Conservation (phyloP, 37 sponge, comb jelly and placozoan species). For the Beroe forskalii region DNA sequence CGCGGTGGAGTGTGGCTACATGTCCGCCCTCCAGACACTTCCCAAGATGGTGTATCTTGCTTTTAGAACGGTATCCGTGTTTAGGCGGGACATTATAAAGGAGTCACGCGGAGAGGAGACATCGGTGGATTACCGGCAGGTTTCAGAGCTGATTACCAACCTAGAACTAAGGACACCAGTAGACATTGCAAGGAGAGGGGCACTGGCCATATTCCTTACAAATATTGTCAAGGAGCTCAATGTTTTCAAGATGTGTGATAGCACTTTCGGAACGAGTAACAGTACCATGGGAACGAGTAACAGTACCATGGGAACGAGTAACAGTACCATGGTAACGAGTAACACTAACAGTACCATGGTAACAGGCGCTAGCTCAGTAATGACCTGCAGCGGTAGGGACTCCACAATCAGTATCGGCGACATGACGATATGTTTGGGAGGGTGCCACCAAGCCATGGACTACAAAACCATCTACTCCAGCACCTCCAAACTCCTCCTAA, state of each 20-base stretch:
- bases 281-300: not conserved
- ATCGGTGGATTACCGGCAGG: not conserved
- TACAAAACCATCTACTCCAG: not conserved
- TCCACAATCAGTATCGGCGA: not conserved
- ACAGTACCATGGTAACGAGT: not conserved
- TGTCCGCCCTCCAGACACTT: not conserved
- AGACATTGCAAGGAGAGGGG: constrained; percentile 1
- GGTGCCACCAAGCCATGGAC: not conserved
- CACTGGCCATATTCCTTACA: constrained; percentile 18
- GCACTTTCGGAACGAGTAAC: not conserved
- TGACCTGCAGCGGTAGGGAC: not conserved
- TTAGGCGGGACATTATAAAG: not conserved
- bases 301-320: not conserved
- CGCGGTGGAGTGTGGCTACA: constrained; percentile 27
- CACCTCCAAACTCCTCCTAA: not conserved
- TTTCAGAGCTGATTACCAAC: constrained; percentile 10
- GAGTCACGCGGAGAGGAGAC: not conserved
- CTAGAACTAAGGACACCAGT: not conserved
- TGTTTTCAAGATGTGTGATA: not conserved
- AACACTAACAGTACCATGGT: not conserved
- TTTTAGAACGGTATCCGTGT: not conserved
- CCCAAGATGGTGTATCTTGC: constrained; percentile 52
- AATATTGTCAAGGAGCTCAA: not conserved
- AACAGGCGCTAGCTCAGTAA: too few relatives aligned
- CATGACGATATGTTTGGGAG: not conserved